Evolutionary conservation across 2,113 vertebrate species (phyloP).

Genomic region (Takifugu bimaculatus): DNA sequence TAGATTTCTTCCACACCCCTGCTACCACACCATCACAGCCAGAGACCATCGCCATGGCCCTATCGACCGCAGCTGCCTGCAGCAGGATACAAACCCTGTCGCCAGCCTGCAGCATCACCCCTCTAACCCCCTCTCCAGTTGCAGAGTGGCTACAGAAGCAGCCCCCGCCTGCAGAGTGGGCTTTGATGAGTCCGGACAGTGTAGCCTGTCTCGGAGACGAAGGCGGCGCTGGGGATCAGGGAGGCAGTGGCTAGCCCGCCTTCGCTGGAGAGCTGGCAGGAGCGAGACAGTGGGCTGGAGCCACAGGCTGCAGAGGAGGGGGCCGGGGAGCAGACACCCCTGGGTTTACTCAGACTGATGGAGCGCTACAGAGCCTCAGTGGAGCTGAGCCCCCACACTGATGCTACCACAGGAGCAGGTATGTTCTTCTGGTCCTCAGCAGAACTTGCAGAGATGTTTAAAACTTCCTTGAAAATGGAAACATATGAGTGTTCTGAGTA

Average conservation of each 20-base stretch:
- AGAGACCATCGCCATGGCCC: slow-evolving; percentile 56
- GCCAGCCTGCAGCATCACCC: slow-evolving; percentile 28
- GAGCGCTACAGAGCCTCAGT: slow-evolving; percentile 59
- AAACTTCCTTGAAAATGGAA: background rate
- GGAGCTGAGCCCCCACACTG: slow-evolving; percentile 44
- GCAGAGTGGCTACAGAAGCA: slow-evolving; percentile 46
- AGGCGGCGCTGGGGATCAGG: slow-evolving; percentile 15
- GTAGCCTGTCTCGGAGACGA: slow-evolving; percentile 2
- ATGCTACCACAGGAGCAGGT: slow-evolving; percentile 61
- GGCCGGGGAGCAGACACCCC: slow-evolving; percentile 52
- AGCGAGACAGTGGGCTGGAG: slow-evolving; percentile 55
- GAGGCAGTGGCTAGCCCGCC: slow-evolving; percentile 17
- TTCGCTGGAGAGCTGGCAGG: slow-evolving; percentile 56
- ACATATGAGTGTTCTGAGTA: too few relatives aligned
- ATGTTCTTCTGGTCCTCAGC: slow-evolving; percentile 6
- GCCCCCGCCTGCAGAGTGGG: slow-evolving; percentile 56
- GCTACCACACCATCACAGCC: slow-evolving; percentile 65
- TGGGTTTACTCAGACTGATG: slow-evolving; percentile 62
- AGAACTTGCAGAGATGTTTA: background rate
- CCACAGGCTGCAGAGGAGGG: slow-evolving; percentile 39
- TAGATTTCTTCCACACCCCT: slow-evolving; percentile 73
- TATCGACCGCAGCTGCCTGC: slow-evolving; percentile 38
- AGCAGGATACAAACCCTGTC: slow-evolving; percentile 39
- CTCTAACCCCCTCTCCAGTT: slow-evolving; percentile 20
- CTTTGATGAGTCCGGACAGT: slow-evolving; percentile 52